Percentiles rank a stretch among this genome's conserved stretches.
Conservation (phyloP, 1,140 invertebrate species). For the Coelopa frigida region DNA sequence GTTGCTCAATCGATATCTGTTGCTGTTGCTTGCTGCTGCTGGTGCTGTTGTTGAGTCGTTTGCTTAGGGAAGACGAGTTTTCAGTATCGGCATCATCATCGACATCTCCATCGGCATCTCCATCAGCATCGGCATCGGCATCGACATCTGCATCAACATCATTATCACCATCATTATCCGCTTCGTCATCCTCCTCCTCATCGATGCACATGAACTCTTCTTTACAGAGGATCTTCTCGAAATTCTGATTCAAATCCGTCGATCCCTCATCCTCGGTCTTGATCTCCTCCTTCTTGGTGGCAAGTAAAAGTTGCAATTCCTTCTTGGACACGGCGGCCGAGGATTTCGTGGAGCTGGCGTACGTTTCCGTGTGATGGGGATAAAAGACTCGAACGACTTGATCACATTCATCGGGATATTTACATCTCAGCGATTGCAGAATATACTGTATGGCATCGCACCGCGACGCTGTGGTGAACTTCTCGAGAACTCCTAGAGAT, state of each 20-base stretch:
- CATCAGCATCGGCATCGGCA: no score
- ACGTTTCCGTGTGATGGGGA: constrained; percentile 26
- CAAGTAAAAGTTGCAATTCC: constrained; percentile 21
- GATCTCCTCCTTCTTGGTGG: constrained; percentile 30
- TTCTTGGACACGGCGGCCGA: constrained; percentile 14
- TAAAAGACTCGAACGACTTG: constrained; percentile 37
- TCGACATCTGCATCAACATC: no score
- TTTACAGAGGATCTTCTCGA: constrained; percentile 42
- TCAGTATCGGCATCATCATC: constrained; percentile 22
- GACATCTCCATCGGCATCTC: constrained; percentile 25
- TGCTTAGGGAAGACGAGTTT: constrained; percentile 33
- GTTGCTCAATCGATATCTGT: neutral
- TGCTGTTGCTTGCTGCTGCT: constrained; percentile 19
- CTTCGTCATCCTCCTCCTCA: constrained; percentile 26
- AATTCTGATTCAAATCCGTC: constrained; percentile 43
- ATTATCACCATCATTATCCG: constrained; percentile 9
- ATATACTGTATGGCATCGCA: constrained; percentile 40
- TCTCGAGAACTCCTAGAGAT: constrained; percentile 36
- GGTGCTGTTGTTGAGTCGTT: constrained; percentile 5
- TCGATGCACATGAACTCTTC: constrained; percentile 41
- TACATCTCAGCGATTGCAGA: constrained; percentile 37
- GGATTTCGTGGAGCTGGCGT: constrained; percentile 18
- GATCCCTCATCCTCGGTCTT: constrained; percentile 29
- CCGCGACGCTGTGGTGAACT: constrained; percentile 31
- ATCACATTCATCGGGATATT: constrained; percentile 41